Evolutionary conservation across 2,888 invertebrate species (phyloP), one percentile per base, ranked within the genome.

Genomic region (Petrophora chlorosata): DNA sequence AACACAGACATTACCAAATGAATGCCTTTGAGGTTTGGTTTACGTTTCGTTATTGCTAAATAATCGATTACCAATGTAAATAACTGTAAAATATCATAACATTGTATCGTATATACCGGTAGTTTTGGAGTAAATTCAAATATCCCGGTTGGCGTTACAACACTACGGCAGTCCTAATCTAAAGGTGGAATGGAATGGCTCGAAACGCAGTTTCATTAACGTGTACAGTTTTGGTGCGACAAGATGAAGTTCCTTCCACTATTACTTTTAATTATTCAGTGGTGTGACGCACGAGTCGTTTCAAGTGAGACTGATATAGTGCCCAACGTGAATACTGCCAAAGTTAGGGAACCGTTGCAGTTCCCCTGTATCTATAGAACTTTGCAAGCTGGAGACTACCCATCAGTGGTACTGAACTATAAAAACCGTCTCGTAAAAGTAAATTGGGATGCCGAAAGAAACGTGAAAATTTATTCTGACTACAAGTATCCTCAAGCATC

Each of bases 391-490:
- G 66, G 58, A 0, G 73, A 79, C 25, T 75, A 74, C n/a, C 79
- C 79, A 0, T 79, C 78, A 0, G 71, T 77, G 0, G 53, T 82
- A 2, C 67, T 80, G 17, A 70, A 59, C 36, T 79, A 71, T 70
- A 63, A 66, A 3, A 61, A 65, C 16, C 56, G 68, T 33, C 33
- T 70, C 1, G 65, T 66, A n/a, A 67, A 65, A 34, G 45, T 74
- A 9, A 70, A 71, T 1, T 73, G 72, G 71, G 56, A 61, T 38
- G 42, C 53, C 0, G 42, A 54, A 3, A 67, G 66, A 16, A 56
- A 54, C 0, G 56, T 61, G 13, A 53, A 35, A 8, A 57, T 63
- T 14, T 59, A 63, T 8, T 38, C 41, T 15, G 34, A 70, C 17
- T 68, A 61, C 48, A 54, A 61, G 32, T 56, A 63, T 34, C 61